Evolutionary conservation across 2,888 invertebrate species (phyloP).

Genomic region (Chromoteleia sp.): DNA sequence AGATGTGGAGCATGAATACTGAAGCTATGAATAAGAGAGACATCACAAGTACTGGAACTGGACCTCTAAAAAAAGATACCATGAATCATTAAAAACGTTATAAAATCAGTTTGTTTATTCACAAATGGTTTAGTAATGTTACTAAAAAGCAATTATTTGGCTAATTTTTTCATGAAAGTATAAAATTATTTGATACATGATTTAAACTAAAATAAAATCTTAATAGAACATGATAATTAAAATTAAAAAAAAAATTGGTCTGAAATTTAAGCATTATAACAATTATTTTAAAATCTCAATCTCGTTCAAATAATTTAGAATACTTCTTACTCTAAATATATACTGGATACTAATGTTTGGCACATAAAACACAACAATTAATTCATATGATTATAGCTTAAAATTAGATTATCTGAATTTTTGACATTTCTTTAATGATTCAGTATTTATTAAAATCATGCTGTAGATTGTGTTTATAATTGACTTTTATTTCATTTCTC

Average conservation of each 20-base stretch:
- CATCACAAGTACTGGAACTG: constrained; percentile 99
- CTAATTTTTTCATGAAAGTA: too few relatives aligned
- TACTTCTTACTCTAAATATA: constrained; percentile 35
- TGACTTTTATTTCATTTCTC: not conserved
- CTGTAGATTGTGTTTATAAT: not conserved
- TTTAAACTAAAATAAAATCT: too few relatives aligned
- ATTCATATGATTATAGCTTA: not conserved
- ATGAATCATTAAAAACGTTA: constrained; percentile 6
- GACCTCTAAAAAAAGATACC: constrained; percentile 93
- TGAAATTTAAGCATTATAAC: not conserved
- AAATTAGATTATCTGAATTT: not conserved
- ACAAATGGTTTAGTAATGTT: too few relatives aligned
- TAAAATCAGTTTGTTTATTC: too few relatives aligned
- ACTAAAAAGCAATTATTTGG: too few relatives aligned
- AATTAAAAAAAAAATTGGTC: not conserved
- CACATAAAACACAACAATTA: constrained; percentile 24
- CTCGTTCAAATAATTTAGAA: constrained; percentile 22
- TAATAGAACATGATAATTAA: too few relatives aligned
- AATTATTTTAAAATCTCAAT: constrained; percentile 21
- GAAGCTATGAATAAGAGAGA: constrained; percentile 99
- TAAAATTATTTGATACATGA: too few relatives aligned
- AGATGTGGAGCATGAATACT: constrained; percentile 99
- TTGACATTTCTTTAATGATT: not conserved
- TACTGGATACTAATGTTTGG: constrained; percentile 10
- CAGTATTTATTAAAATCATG: not conserved